Percentiles rank a stretch among this genome's conserved stretches.
phyloP scores from a whole-genome alignment of 2,888 invertebrate species.

The Tiphia femorata region DNA sequence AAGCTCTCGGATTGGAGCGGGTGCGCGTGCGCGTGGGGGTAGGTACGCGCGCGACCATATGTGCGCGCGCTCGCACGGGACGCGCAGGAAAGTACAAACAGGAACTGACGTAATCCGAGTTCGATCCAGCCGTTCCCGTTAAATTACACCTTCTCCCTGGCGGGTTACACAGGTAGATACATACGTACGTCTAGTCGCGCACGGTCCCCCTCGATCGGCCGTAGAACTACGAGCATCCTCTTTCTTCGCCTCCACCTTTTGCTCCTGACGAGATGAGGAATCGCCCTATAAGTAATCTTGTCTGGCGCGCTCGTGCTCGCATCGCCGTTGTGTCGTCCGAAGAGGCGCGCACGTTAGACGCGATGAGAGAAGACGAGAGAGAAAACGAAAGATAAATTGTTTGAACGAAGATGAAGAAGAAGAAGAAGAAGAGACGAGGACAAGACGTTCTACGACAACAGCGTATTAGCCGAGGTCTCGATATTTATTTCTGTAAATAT shows the following conservation, averaged over 20 bases:
- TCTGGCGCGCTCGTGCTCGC: no score
- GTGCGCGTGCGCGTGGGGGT: neutral
- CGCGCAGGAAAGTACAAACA: constrained; percentile 39
- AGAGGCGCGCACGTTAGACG: neutral
- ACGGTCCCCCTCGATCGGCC: constrained; percentile 7
- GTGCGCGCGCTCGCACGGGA: constrained; percentile 4
- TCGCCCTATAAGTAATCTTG: constrained; percentile 47
- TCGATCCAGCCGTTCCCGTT: constrained; percentile 46
- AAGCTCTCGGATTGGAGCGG: no score
- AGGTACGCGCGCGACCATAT: no score
- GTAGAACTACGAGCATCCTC: constrained; percentile 19
- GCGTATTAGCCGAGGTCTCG: no score
- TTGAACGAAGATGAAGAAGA: neutral
- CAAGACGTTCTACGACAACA: no score
- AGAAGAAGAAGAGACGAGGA: neutral
- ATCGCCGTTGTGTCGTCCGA: neutral
- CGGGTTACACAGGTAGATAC: constrained; percentile 35
- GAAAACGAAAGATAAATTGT: constrained; percentile 20
- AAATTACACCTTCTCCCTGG: constrained; percentile 43
- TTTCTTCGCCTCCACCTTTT: constrained; percentile 12
- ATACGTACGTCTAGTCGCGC: constrained; percentile 9
- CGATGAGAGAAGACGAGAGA: constrained; percentile 15
- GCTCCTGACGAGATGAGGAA: no score
- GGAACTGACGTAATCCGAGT: constrained; percentile 46
- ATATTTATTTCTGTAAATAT: no score